These are phyloP conservation scores for Prolemur simus DNA, from an alignment of 2,113 vertebrate species.

Conservation along the genomic window DNA sequence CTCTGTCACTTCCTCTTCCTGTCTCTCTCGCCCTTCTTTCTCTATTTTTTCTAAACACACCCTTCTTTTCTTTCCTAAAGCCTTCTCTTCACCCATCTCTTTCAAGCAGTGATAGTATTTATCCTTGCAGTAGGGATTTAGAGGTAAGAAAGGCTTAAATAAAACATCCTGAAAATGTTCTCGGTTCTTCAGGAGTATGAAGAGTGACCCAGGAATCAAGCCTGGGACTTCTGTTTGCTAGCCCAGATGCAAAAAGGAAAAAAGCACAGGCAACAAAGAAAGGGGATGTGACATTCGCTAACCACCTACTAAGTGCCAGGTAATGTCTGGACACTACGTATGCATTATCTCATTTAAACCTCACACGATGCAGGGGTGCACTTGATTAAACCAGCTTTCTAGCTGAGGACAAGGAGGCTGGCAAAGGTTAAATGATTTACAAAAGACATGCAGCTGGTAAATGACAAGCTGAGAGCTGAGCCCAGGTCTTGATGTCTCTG, in stretches of 20 bases:
- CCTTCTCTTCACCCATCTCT: not conserved
- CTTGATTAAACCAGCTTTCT: not conserved
- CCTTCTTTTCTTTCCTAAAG: not conserved
- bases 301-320: not conserved
- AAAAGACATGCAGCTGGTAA: not conserved
- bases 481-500: not conserved
- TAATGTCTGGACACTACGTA: not conserved
- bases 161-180: not conserved
- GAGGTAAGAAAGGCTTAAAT: not conserved
- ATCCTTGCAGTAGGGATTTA: not conserved
- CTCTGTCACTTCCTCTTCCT: conserved; percentile 8
- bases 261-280: not conserved
- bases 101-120: not conserved
- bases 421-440: not conserved
- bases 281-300: not conserved
- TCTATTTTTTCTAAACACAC: not conserved
- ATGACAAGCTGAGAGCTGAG: not conserved
- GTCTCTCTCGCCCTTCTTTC: not conserved
- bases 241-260: not conserved
- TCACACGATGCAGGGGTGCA: not conserved
- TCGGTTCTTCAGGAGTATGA: not conserved
- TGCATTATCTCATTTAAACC: not conserved
- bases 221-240: not conserved
- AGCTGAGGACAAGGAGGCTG: not conserved
- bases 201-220: not conserved